Evolutionary conservation across 2,113 vertebrate genomes (phyloP), one percentile per base, ranked within the genome.

Genomic region (Zeus faber): DNA sequence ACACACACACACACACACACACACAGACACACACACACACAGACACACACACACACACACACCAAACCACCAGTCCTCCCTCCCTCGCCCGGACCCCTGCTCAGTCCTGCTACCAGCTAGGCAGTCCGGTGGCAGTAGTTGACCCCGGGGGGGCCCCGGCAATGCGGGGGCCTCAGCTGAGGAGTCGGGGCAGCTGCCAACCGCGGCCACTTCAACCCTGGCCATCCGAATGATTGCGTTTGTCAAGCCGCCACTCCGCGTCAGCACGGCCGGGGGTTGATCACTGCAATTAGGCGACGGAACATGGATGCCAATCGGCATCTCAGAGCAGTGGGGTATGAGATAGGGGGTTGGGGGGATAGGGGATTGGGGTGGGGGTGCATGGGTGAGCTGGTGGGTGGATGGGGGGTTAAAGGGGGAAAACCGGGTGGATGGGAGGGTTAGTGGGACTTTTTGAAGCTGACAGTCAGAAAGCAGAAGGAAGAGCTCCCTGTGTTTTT

Each of bases 211-310:
- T 88, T 89, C 88, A 89, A 83, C 79, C 79, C 43, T 6, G 66
- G 64, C 72, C 74, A 84, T 89, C 83, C 80, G 83, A 83, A 89
- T 91, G 88, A 91, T 81, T 76, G 81, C 82, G 54, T 89, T 86
- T 91, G 89, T 91, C 88, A 90, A 86, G 78, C 85, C 85, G 87
- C 89, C 89, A 91, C 80, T 86, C 79, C 60, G 71, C n/a, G 84
- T 90, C 87, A 89, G 69, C 49, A 56, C 53, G 14, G 56, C 37
- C 41, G 6, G 20, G 62, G 72, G 74, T 80, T 89, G 85, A 89
- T 89, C 84, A 85, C 75, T 46, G 72, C 85, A 88, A 89, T 89
- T 89, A 88, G 77, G 64, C 51, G 73, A 14, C 20, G 63, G 75
- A 73, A 76, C 70, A 62, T n/a, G n/a, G n/a, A n/a, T n/a, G 48